Conservation (phyloP, 2,888 invertebrate species). For the Acanthacorydalis orientalis region DNA sequence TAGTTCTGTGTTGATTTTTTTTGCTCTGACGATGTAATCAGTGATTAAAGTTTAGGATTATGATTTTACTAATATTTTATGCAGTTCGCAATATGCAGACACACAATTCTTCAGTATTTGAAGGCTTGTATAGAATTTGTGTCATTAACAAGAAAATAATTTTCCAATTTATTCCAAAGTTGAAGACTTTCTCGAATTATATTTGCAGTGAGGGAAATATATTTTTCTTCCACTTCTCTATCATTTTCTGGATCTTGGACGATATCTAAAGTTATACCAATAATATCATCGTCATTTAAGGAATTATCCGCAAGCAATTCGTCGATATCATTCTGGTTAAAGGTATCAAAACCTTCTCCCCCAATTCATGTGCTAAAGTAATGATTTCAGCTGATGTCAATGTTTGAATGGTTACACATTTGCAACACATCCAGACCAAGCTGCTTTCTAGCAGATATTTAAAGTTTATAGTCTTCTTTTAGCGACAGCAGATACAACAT, state of each 20-base stretch:
- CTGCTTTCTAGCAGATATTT: too few species aligned
- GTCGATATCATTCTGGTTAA: constrained; percentile 12
- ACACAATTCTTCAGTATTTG: constrained; percentile 11
- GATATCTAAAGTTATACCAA: constrained; percentile 9
- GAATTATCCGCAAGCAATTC: constrained; percentile 10
- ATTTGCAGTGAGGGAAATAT: constrained; percentile 9
- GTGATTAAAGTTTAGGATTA: background rate
- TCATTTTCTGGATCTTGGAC: background rate
- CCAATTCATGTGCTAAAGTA: constrained; percentile 13
- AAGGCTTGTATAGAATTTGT: constrained; percentile 13
- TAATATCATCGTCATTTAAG: constrained; percentile 13
- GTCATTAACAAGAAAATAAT: constrained; percentile 13
- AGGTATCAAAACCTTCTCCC: constrained; percentile 15
- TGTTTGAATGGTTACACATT: too few species aligned
- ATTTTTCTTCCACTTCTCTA: constrained; percentile 1
- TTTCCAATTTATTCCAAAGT: constrained; percentile 14
- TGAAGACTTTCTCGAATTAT: constrained; percentile 13
- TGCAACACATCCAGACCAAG: too few species aligned
- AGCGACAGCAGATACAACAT: too few species aligned
- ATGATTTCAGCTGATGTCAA: constrained; percentile 8
- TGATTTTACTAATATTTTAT: constrained; percentile 10
- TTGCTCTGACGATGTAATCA: background rate
- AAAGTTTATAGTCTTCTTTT: too few species aligned
- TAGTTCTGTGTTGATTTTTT: background rate
- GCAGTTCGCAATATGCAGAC: constrained; percentile 10